These are phyloP conservation scores for Leptinotarsa peninsularis DNA, from an alignment of 2,888 invertebrate species.

Conservation along the genomic window DNA sequence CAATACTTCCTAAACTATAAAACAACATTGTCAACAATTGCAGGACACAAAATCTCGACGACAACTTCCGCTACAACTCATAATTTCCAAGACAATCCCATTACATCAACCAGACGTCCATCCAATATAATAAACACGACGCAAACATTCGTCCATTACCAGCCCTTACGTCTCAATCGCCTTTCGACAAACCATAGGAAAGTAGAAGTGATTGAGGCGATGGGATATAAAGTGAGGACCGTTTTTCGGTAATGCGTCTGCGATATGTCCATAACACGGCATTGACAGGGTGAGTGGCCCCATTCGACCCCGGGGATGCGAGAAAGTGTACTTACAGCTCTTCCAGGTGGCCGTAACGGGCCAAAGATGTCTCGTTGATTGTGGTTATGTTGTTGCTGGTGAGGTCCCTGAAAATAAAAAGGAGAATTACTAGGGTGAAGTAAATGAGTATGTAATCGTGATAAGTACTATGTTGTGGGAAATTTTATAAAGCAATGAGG, in stretches of 20 bases:
- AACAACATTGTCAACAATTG: no score
- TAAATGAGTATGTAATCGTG: background rate
- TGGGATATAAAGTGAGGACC: slow-evolving; percentile 50
- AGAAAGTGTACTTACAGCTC: slow-evolving; percentile 75
- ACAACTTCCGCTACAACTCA: background rate
- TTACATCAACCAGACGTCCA: background rate
- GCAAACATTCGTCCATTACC: slow-evolving; percentile 2
- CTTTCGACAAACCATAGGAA: background rate
- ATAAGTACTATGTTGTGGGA: background rate
- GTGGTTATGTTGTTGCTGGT: slow-evolving; percentile 84
- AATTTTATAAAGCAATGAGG: background rate
- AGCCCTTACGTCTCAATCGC: background rate
- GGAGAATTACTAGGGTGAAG: background rate
- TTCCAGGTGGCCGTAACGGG: slow-evolving; percentile 76
- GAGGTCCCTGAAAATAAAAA: slow-evolving; percentile 75
- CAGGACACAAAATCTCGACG: no score
- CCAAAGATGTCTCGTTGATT: slow-evolving; percentile 78
- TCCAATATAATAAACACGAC: background rate
- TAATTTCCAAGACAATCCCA: background rate
- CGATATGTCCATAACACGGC: slow-evolving; percentile 51
- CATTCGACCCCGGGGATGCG: slow-evolving; percentile 4
- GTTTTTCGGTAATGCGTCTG: slow-evolving; percentile 57
- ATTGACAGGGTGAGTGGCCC: slow-evolving; percentile 47
- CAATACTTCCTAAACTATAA: no score
- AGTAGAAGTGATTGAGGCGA: slow-evolving; percentile 47